These are phyloP conservation scores for Pao palembangensis DNA, from an alignment of 2,113 vertebrate genomes.

Conservation along the genomic window DNA sequence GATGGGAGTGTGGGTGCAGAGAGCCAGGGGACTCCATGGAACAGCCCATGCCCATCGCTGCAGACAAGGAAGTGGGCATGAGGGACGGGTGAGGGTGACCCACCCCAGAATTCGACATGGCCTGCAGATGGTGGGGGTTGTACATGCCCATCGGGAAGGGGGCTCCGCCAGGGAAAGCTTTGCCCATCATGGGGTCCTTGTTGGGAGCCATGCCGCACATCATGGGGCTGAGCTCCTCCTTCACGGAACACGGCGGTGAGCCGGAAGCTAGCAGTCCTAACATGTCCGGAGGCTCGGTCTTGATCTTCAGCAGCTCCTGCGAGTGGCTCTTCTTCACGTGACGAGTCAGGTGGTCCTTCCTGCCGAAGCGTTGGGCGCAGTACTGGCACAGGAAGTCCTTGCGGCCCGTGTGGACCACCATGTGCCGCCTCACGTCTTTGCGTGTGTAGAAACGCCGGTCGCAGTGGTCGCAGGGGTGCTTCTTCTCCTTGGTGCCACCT, in stretches of 20 bases:
- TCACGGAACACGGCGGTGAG: conserved; percentile 84
- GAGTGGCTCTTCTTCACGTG: conserved; percentile 99
- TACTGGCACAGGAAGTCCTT: conserved; percentile 98
- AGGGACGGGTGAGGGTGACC: conserved; percentile 82
- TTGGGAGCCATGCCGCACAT: conserved; percentile 87
- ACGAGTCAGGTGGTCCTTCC: conserved; percentile 94
- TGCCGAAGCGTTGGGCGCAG: conserved; percentile 93
- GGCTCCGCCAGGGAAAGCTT: conserved; percentile 75
- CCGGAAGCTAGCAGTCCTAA: conserved; percentile 84
- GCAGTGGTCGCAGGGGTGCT: conserved; percentile 95
- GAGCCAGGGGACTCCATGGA: conserved; percentile 87
- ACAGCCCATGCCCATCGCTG: conserved; percentile 90
- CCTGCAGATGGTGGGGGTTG: conserved; percentile 88
- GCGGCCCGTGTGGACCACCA: conserved; percentile 95
- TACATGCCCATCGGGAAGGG: conserved; percentile 89
- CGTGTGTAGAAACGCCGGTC: conserved; percentile 96
- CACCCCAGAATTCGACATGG: conserved; percentile 85
- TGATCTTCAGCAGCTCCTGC: conserved; percentile 95
- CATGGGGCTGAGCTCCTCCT: conserved; percentile 94
- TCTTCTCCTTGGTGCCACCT: conserved; percentile 91
- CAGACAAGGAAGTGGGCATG: conserved; percentile 83
- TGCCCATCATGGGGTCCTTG: conserved; percentile 88
- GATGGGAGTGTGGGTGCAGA: conserved; percentile 84
- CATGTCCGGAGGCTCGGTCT: conserved; percentile 92
- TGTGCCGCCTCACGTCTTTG: conserved; percentile 91